Base-by-base conservation (phyloP, 2,888 invertebrate genomes). In the Maniola hyperantus region DNA sequence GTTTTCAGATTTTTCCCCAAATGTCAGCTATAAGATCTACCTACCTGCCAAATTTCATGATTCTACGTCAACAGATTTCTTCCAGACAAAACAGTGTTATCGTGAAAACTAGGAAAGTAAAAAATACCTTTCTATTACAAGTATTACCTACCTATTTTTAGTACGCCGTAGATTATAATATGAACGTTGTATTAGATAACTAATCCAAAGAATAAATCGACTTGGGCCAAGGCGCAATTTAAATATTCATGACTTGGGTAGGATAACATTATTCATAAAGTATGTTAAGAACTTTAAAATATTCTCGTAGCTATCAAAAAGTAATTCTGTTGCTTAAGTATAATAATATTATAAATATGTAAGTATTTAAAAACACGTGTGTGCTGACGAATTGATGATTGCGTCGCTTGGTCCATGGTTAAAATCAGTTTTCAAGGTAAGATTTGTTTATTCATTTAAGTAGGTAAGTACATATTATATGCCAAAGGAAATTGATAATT, bases 371-470 rank as follows among this genome's bases (percentile, higher is more conserved):
- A 39, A 13, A 8, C 39, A 36, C 18, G 18, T 13, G 15, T 10
- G 6, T 6, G n/a, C 0, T 46, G 46, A 50, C 20, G 50, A 50
- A n/a, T 10, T 26, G 26, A 51, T 42, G 57, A 42, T 57, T 57
- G 20, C 57, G 42, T 57, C 20, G 42, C 13, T 20, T 55, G 10
- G 39, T 20, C n/a, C 42, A 20, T 42, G 39, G 42, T 55, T 55
- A 55, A 8, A 39, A 20, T 42, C 18, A 20, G 39, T 20, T 15
- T 18, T 57, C 57, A 42, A 57, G 57, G 57, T 42, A 13, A 18
- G 20, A 20, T 20, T 57, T 57, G 39, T 39, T 42, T 57, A 42
- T 18, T 20, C 20, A 36, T 10, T 36, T 42, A 6, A 51, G 39
- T 39, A n/a, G n/a, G n/a, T n/a, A n/a, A n/a, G n/a, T n/a, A n/a